Conservation (phyloP, 1,140 invertebrate species). For the Cotesia typhae region DNA sequence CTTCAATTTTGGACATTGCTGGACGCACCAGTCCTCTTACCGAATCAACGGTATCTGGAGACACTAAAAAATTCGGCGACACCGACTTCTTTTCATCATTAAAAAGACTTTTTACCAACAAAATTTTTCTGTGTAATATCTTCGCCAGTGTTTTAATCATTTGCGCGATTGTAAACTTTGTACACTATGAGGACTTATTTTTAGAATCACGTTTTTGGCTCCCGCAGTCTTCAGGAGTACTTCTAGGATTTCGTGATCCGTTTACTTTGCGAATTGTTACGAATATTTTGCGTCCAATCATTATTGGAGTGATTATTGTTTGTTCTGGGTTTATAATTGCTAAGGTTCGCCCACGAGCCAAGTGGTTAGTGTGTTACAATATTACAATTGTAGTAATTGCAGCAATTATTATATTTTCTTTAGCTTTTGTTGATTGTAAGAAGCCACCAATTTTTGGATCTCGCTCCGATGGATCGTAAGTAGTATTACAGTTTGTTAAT, state of each 20-base stretch:
- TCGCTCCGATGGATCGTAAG: constrained; percentile 55
- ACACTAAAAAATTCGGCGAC: constrained; percentile 47
- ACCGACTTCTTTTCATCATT: constrained; percentile 67
- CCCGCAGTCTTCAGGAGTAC: constrained; percentile 65
- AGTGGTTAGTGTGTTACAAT: constrained; percentile 69
- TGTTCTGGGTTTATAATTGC: constrained; percentile 72
- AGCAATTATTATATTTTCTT: constrained; percentile 66
- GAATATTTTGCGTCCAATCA: constrained; percentile 70
- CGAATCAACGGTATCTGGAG: constrained; percentile 26
- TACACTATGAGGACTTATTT: constrained; percentile 67
- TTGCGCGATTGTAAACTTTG: constrained; percentile 69
- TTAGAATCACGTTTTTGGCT: constrained; percentile 70
- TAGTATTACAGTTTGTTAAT: constrained; percentile 28
- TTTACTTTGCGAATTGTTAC: constrained; percentile 64
- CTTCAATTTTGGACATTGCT: constrained; percentile 55
- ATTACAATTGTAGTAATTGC: constrained; percentile 64
- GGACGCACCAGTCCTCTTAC: constrained; percentile 36
- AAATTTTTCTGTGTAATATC: constrained; percentile 70
- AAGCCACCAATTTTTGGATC: constrained; percentile 59
- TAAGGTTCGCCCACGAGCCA: constrained; percentile 67
- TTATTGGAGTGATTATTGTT: constrained; percentile 70
- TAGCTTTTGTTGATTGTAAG: constrained; percentile 71
- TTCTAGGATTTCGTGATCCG: constrained; percentile 67
- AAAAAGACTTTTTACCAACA: constrained; percentile 69
- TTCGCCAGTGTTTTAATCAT: constrained; percentile 68